A percentile compares a stretch with the other conserved stretches of the same genome.
These are phyloP conservation scores for Eulemur albifrons DNA, from an alignment of 2,797 vertebrate genomes.

Conservation along the genomic window DNA sequence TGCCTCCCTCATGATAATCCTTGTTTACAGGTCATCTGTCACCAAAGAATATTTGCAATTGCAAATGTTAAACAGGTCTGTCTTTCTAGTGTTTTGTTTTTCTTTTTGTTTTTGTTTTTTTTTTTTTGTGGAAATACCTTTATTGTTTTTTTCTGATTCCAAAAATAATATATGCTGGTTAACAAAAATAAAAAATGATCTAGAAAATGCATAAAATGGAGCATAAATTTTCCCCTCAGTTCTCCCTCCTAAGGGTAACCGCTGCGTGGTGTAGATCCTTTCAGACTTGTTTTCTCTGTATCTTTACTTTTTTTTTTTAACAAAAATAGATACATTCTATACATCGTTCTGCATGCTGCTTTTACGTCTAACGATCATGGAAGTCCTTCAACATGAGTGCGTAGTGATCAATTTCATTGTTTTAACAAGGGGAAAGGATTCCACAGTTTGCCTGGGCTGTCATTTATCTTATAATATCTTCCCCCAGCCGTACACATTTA, in stretches of 20 bases:
- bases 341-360: not conserved
- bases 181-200: not conserved
- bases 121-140: not conserved
- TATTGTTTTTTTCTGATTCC: not conserved
- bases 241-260: not conserved
- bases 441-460: not conserved
- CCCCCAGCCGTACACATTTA: not conserved
- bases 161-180: not conserved
- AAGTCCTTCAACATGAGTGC: not conserved
- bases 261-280: not conserved
- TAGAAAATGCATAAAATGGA: not conserved
- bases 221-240: not conserved
- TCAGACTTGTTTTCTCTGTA: not conserved
- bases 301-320: not conserved
- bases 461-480: not conserved
- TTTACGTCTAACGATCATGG: not conserved
- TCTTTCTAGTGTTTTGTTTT: not conserved
- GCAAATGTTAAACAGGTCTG: not conserved
- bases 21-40: not conserved
- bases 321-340: not conserved
- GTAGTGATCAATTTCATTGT: not conserved
- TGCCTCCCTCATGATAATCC: not conserved
- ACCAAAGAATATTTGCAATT: not conserved
- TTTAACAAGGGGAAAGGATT: not conserved
- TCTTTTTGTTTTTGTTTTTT: no score